Evolutionary conservation across 2,888 invertebrate species (phyloP).

Genomic region (Lysandra bellargus): DNA sequence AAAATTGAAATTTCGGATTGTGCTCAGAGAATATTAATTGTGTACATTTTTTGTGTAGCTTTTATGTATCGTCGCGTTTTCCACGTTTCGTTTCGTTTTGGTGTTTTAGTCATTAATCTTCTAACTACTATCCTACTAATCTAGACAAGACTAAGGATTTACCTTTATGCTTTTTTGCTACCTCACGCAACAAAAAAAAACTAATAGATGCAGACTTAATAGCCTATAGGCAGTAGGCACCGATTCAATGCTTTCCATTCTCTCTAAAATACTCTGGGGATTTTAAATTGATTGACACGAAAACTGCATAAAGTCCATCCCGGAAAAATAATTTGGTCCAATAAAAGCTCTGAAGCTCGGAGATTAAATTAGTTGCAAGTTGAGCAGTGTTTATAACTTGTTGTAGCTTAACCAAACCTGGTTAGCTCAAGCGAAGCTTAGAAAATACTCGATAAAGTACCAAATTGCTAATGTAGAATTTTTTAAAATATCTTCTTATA

Average conservation of each 20-base stretch:
- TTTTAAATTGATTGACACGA: background rate
- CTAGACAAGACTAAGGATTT: no score
- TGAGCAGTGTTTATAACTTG: slow-evolving; percentile 44
- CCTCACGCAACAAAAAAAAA: background rate
- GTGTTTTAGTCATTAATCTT: no score
- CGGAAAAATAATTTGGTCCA: slow-evolving; percentile 20
- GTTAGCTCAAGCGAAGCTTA: background rate
- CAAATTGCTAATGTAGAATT: no score
- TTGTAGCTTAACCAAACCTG: slow-evolving; percentile 38
- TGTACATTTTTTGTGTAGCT: no score
- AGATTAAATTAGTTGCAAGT: slow-evolving; percentile 45
- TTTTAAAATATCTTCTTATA: no score
- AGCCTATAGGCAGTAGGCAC: background rate
- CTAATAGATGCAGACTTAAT: background rate
- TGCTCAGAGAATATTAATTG: no score
- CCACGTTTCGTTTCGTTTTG: no score
- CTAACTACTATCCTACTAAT: no score
- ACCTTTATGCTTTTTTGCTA: no score
- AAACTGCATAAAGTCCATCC: background rate
- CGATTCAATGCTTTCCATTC: background rate
- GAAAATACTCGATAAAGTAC: no score
- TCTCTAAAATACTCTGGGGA: background rate
- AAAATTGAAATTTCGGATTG: no score
- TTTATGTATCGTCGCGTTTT: no score
- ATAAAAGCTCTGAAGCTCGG: slow-evolving; percentile 31